These are phyloP conservation scores for Antedon mediterranea DNA, from an alignment of 53 echinoderm and acorn worm genomes.

Conservation along the genomic window DNA sequence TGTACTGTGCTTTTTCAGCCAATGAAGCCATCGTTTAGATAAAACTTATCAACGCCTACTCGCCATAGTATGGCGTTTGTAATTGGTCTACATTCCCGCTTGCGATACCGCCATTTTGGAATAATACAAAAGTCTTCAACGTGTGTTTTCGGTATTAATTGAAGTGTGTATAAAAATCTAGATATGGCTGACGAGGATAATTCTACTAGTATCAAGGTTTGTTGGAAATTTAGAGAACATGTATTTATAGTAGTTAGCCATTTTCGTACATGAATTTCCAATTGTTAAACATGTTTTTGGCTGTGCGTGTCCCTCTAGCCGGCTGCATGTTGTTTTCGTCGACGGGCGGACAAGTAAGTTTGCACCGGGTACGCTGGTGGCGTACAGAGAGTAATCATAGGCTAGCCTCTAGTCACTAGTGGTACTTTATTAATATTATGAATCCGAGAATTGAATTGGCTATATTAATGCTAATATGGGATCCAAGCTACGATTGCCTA, in stretches of 20 bases:
- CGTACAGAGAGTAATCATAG: too few species aligned
- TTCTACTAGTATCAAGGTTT: neutral
- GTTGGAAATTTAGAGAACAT: neutral
- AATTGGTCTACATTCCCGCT: conserved; percentile 25
- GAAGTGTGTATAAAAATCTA: neutral
- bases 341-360: too few species aligned
- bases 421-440: too few species aligned
- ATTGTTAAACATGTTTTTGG: too few species aligned
- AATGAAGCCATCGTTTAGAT: neutral
- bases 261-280: neutral
- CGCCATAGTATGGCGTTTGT: conserved; percentile 3
- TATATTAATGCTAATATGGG: too few species aligned
- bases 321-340: too few species aligned
- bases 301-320: too few species aligned
- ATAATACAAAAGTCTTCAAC: conserved; percentile 1
- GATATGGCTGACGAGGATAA: neutral
- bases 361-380: too few species aligned
- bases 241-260: neutral
- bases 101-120: conserved; percentile 43
- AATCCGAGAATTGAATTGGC: too few species aligned
- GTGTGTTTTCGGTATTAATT: neutral
- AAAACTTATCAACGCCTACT: neutral
- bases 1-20: too few species aligned
- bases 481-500: too few species aligned
- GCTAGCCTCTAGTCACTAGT: too few species aligned